phyloP scores from a whole-genome alignment of 2,888 invertebrate species.

The Drosophila gaucha region DNA sequence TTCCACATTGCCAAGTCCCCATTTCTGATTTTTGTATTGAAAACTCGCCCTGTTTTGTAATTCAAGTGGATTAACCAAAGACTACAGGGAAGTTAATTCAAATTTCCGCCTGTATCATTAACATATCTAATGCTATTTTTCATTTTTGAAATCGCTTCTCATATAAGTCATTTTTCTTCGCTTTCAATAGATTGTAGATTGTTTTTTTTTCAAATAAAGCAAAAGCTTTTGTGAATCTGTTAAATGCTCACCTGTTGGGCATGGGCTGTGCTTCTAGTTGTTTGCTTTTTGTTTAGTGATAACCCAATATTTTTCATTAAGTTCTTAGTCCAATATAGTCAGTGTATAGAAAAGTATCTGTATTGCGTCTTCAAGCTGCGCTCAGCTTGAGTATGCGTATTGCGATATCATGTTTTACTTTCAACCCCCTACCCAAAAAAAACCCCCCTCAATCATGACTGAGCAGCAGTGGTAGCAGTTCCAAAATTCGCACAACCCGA shows the following conservation, averaged over 20 bases:
- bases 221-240: conserved; percentile 35
- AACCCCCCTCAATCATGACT: conserved; percentile 72
- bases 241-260: conserved; percentile 28
- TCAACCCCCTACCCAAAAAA: conserved; percentile 6
- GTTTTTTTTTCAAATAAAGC: conserved; percentile 14
- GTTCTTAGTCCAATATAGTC: conserved; percentile 22
- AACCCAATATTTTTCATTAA: conserved; percentile 18
- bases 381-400: conserved; percentile 58
- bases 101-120: conserved; percentile 59
- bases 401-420: conserved; percentile 70
- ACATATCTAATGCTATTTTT: conserved; percentile 14
- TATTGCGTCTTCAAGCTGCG: conserved; percentile 57
- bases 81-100: conserved; percentile 77
- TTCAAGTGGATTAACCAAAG: conserved; percentile 74
- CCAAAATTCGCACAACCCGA: conserved; percentile 72
- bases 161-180: conserved; percentile 19
- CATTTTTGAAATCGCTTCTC: conserved; percentile 33
- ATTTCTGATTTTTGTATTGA: conserved; percentile 45
- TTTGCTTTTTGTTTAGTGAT: conserved; percentile 23
- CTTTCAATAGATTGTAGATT: conserved; percentile 37
- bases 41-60: conserved; percentile 63
- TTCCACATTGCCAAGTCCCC: conserved; percentile 47
- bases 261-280: conserved; percentile 52
- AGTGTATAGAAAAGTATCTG: conserved; percentile 30
- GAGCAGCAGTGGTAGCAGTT: conserved; percentile 80